These are phyloP conservation scores for Acronicta psi DNA, from an alignment of 2,888 invertebrate species.

Conservation along the genomic window DNA sequence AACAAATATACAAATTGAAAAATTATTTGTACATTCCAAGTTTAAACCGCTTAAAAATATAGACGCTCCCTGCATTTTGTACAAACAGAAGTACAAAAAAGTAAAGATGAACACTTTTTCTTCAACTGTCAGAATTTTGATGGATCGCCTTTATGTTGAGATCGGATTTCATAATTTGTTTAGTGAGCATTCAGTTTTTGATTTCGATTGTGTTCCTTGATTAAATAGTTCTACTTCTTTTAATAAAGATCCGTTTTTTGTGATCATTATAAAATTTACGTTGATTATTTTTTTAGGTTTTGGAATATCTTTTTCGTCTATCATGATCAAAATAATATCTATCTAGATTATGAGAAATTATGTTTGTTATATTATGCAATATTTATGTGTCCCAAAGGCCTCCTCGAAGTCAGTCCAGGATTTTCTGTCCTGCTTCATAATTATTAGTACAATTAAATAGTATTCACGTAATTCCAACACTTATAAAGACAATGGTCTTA, in stretches of 20 bases:
- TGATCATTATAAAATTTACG: background rate
- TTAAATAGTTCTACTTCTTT: constrained; percentile 79
- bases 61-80: constrained; percentile 44
- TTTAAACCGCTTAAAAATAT: constrained; percentile 51
- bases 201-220: constrained; percentile 73
- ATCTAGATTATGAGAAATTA: no score
- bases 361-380: no score
- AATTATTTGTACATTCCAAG: constrained; percentile 43
- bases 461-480: background rate
- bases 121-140: constrained; percentile 81
- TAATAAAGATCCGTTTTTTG: constrained; percentile 46
- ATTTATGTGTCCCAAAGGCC: no score
- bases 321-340: background rate
- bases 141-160: constrained; percentile 77
- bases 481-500: constrained; percentile 19
- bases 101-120: constrained; percentile 65
- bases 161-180: constrained; percentile 86
- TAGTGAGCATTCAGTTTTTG: constrained; percentile 74
- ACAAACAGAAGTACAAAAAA: constrained; percentile 61
- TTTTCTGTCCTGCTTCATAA: no score
- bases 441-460: background rate
- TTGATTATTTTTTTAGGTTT: background rate
- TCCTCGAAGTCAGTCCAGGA: no score
- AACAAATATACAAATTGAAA: constrained; percentile 51
- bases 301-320: background rate